These are phyloP conservation scores for Chaetorhynchus papuensis DNA, from an alignment of 2,113 vertebrate genomes.

Conservation along the genomic window DNA sequence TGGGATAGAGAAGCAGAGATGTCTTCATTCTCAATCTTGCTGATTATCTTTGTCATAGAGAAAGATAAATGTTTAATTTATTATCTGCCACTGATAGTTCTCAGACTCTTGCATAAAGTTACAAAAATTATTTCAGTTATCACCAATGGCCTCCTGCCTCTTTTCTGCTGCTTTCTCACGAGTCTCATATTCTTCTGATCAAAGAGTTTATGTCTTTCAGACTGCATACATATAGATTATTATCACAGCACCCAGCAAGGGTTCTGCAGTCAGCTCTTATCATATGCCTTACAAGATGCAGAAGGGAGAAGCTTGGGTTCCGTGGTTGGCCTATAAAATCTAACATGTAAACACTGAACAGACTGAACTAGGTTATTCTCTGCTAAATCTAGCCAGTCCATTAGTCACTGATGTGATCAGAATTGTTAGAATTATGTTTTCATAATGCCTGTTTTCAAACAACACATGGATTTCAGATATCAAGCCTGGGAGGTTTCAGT, in stretches of 20 bases:
- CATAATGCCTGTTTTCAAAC: not conserved
- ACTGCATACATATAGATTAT: not conserved
- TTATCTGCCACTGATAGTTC: not conserved
- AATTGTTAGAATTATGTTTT: not conserved
- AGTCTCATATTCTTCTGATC: not conserved
- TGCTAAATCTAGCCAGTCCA: not conserved
- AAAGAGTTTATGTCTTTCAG: not conserved
- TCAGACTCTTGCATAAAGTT: not conserved
- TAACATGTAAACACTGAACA: not conserved
- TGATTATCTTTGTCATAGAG: not conserved
- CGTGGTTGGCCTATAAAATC: not conserved
- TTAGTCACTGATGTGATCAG: not conserved
- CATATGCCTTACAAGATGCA: not conserved
- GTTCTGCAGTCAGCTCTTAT: not conserved
- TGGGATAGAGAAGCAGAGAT: not conserved
- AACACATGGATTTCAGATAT: not conserved
- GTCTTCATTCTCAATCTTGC: not conserved
- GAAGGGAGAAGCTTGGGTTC: not conserved
- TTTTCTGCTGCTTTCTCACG: not conserved
- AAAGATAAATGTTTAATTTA: conserved; percentile 9
- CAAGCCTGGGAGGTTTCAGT: not conserved
- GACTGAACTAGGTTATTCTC: not conserved
- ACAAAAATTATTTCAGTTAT: not conserved
- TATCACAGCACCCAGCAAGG: not conserved
- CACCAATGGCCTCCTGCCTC: not conserved